A percentile compares a stretch with the other conserved stretches of the same genome.
Evolutionary conservation across 2,888 invertebrate species (phyloP).

Genomic region (Melieria picta): DNA sequence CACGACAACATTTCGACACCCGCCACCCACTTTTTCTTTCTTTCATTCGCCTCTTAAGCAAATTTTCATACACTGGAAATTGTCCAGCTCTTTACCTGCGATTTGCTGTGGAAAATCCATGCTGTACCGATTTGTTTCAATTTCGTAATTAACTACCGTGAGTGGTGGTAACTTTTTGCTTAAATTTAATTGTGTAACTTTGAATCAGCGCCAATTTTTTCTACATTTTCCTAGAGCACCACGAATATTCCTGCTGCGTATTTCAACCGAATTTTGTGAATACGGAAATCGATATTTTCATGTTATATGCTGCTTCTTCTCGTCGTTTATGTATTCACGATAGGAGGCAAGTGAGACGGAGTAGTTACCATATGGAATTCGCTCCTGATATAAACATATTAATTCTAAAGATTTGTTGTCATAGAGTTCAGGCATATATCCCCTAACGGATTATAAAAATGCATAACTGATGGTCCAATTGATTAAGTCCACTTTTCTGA

Average conservation of each 20-base stretch:
- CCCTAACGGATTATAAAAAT: too few relatives aligned
- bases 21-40: constrained; percentile 20
- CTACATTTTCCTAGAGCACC: constrained; percentile 24
- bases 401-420: too few relatives aligned
- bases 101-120: constrained; percentile 63
- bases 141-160: background rate
- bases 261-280: constrained; percentile 27
- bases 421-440: too few relatives aligned
- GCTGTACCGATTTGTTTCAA: constrained; percentile 24
- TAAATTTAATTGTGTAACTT: background rate
- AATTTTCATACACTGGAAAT: background rate
- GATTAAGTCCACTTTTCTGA: too few relatives aligned
- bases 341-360: too few relatives aligned
- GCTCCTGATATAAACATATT: too few relatives aligned
- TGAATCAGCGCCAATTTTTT: background rate
- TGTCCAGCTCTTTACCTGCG: constrained; percentile 52
- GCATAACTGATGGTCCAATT: too few relatives aligned
- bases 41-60: background rate
- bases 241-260: constrained; percentile 19
- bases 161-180: background rate
- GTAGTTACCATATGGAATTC: too few relatives aligned
- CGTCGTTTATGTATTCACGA: too few relatives aligned
- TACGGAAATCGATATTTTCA: constrained; percentile 19
- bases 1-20: constrained; percentile 7
- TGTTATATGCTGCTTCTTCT: too few relatives aligned